A percentile compares a stretch with the other conserved stretches of the same genome.
phyloP scores from a whole-genome alignment of 2,797 vertebrate species.

The Chiroxiphia lanceolata region DNA sequence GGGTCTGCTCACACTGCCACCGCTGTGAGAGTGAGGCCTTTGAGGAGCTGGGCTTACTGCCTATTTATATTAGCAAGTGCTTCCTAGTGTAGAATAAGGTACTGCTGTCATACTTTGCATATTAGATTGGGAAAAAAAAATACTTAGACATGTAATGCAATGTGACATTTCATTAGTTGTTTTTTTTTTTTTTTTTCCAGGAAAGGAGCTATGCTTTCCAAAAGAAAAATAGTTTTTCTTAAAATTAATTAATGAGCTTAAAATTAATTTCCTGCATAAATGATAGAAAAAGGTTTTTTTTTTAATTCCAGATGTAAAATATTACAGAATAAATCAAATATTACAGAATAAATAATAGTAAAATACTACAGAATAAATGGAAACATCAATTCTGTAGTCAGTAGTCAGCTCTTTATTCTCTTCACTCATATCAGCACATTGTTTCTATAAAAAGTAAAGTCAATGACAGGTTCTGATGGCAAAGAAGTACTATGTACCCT shows the following conservation, averaged over 20 bases:
- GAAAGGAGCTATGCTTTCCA: neutral
- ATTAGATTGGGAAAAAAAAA: neutral
- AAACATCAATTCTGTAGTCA: neutral
- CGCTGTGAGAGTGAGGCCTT: rapidly evolving
- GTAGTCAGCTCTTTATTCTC: neutral
- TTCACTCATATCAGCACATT: neutral
- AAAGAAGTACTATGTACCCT: neutral
- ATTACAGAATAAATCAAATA: neutral
- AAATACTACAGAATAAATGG: neutral
- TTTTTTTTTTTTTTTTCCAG: neutral
- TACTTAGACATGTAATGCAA: neutral
- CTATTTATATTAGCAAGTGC: neutral
- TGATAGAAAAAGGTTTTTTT: rapidly evolving
- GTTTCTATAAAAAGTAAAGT: neutral
- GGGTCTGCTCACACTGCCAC: neutral
- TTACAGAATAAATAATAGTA: neutral
- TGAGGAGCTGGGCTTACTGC: neutral
- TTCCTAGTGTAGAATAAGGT: neutral
- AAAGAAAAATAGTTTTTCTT: neutral
- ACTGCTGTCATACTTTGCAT: neutral
- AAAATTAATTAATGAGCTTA: neutral
- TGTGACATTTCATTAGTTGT: neutral
- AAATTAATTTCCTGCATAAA: neutral
- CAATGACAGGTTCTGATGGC: neutral
- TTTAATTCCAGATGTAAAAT: neutral